Evolutionary conservation across 2,797 vertebrate genomes (phyloP).

Genomic region (Trichosurus vulpecula): DNA sequence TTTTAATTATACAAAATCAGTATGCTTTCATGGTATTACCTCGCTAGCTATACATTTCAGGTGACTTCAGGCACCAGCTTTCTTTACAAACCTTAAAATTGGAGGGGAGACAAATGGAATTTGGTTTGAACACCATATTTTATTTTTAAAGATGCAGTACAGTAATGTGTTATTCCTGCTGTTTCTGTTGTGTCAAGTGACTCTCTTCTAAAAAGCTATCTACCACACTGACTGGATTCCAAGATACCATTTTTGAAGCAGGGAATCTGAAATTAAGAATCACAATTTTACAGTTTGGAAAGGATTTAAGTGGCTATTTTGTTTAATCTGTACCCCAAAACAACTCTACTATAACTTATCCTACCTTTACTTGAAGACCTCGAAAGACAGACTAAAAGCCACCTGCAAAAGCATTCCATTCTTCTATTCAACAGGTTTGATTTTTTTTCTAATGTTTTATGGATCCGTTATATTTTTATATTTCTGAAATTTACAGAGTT

Average conservation of each 20-base stretch:
- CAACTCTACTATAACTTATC: neutral
- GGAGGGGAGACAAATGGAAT: neutral
- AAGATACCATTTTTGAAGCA: neutral
- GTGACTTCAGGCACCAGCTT: neutral
- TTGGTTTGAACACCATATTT: conserved; percentile 12
- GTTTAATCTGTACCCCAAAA: neutral
- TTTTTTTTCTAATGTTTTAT: neutral
- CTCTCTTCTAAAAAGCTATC: conserved; percentile 3
- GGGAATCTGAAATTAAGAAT: neutral
- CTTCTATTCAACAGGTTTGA: neutral
- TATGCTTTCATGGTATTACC: conserved; percentile 18
- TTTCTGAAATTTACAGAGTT: neutral
- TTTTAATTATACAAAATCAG: conserved; percentile 27
- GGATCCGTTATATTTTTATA: neutral
- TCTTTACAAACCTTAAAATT: conserved; percentile 10
- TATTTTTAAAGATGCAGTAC: neutral
- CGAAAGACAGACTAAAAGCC: neutral
- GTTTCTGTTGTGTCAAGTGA: neutral
- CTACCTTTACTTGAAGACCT: neutral
- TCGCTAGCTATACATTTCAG: conserved; percentile 8
- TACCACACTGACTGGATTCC: neutral
- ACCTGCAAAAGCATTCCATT: neutral
- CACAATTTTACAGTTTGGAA: neutral
- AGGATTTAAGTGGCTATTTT: neutral
- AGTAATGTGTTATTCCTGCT: neutral